Base-by-base conservation (phyloP, 2,797 vertebrate genomes). In the Acestrorhynchus altus region DNA sequence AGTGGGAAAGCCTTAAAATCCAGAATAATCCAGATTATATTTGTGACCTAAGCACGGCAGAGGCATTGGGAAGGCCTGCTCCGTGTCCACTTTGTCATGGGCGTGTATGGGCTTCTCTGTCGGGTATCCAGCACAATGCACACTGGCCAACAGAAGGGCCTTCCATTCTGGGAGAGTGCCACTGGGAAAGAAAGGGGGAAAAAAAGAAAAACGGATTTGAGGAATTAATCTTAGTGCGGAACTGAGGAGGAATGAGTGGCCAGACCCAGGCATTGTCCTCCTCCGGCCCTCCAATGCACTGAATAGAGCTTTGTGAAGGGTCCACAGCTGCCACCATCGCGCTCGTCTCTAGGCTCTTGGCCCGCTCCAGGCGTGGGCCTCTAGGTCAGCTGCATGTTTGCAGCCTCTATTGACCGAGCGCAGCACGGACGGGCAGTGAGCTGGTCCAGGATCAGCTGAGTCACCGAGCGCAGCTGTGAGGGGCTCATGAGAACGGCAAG, bases 171-270 rank as follows among this genome's bases (percentile, higher is more conserved):
- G 88, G 87, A 87, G 90, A 91, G 89, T 91, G 91, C 89, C 91
- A 93, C 92, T 86, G 90, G 90, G 90, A 92, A 63, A 39, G 60
- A 93, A 81, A 60, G 31, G 20, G 20, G n/a, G 28, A 44, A 44
- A 46, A 42, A 46, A 46, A 46, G 61, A 70, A 75, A 67, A 75
- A 92, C 90, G 90, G 90, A 91, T 92, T 93, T 94, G 89, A 92
- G 92, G 93, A 92, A 93, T 94, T 94, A 93, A 93, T 94, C 92
- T 93, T 90, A 91, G 92, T 85, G 90, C 91, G 90, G 90, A 92
- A 90, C 90, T 91, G 90, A 88, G 88, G 89, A 93, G 91, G 88
- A 93, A 90, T 92, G 90, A 87, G 90, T 88, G 91, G 90, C 89
- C 87, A 89, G 88, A 87, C 90, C 87, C 87, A 84, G 86, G 90